Evolutionary conservation across 2,113 vertebrate species (phyloP).

Genomic region (Cheirogaleus medius): DNA sequence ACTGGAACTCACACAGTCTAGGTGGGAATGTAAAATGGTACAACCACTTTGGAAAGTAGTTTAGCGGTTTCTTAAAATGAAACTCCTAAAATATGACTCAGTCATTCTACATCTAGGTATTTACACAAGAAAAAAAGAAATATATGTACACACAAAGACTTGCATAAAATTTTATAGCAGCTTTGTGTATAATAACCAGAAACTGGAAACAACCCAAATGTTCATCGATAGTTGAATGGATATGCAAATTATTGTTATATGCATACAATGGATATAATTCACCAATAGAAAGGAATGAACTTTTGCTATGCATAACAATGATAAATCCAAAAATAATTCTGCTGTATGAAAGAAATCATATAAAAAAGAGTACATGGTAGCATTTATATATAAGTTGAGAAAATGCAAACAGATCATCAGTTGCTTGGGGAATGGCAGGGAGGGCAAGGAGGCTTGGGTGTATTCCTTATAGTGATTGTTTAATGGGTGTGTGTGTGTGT

Average conservation of each 20-base stretch:
- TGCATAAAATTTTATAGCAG: background rate
- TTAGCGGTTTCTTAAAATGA: background rate
- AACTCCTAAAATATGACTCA: background rate
- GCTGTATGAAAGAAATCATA: background rate
- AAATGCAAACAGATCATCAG: background rate
- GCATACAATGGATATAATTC: background rate
- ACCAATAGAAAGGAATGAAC: background rate
- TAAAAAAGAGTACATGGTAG: background rate
- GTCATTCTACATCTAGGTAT: background rate
- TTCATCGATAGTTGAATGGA: background rate
- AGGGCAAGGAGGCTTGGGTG: rapidly evolving
- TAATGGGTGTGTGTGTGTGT: background rate
- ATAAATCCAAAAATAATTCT: background rate
- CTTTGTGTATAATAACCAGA: background rate
- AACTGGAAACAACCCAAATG: background rate
- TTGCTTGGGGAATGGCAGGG: background rate
- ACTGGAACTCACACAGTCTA: background rate
- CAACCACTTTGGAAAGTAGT: background rate
- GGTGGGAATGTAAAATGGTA: background rate
- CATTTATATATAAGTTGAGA: background rate
- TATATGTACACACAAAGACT: background rate
- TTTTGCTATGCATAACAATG: too few species aligned
- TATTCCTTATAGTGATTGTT: background rate
- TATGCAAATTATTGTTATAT: background rate
- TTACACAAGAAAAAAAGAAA: background rate